Base-by-base conservation (phyloP, 2,113 vertebrate genomes). In the Argyrosomus japonicus region DNA sequence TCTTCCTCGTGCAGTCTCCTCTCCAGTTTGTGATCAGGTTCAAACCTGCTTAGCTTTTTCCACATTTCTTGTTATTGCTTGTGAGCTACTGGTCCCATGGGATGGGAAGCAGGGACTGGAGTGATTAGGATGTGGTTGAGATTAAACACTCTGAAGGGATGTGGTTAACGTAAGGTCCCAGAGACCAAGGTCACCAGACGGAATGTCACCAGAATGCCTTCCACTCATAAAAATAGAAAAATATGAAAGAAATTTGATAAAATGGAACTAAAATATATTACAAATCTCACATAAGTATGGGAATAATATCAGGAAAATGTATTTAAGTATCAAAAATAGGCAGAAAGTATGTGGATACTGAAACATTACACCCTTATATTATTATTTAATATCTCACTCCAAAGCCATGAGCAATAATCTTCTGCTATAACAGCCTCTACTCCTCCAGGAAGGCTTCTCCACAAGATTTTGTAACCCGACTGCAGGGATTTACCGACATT, bases 401-500 rank as follows among this genome's bases (percentile, higher is more conserved):
- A 50, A 68, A 60, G 43, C 45, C 67, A 61, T 23, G 47, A 14
- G 5, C 25, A 63, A 32, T 51, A 69, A 51, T 79, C 17, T 17
- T 56, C 65, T 51, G 43, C 45, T 9, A 2, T 25, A 29, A 45
- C 67, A 8, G 7, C 47, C 47, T 23, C 12, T 13, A 9, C 50
- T 79, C 12, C 11, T n/a, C 57, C 4, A 53, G 11, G 56, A 48
- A 57, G 48, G 32, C 25, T 32, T 56, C 54, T 53, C 15, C 51
- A 17, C 43, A 68, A 51, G 57, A 40, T 15, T 60, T 14, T 40
- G 29, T 21, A 62, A 15, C 11, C 29, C 61, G 29, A 23, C 17
- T n/a, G 45, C 12, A 43, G 18, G 50, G 36, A 64, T 62, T 69
- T 61, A 14, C 25, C 70, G 7, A 15, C 56, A 78, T 53, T 64